Evolutionary conservation across 2,113 vertebrate species (phyloP).

Genomic region (Apaloderma vittatum): DNA sequence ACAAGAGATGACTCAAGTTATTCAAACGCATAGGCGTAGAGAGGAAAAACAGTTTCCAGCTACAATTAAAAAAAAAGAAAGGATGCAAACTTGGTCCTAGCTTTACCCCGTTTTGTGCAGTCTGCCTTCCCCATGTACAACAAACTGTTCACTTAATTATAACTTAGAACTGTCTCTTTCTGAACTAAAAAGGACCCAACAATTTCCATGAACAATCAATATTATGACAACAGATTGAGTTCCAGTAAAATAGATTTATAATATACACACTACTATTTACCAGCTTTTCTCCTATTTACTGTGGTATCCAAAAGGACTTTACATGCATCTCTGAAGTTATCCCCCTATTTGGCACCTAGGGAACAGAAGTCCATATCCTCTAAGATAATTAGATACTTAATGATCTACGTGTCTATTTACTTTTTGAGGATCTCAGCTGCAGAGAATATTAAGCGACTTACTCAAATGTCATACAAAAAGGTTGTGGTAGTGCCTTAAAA

Average conservation of each 20-base stretch:
- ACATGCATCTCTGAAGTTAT: constrained; percentile 19
- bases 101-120: neutral
- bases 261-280: constrained; percentile 19
- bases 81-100: neutral
- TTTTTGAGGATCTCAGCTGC: constrained; percentile 60
- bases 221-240: neutral
- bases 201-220: neutral
- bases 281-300: constrained; percentile 53
- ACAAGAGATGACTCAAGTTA: neutral
- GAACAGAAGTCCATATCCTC: constrained; percentile 69
- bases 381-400: constrained; percentile 76
- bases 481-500: constrained; percentile 9
- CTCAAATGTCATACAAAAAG: constrained; percentile 67
- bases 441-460: constrained; percentile 63
- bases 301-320: constrained; percentile 37
- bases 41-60: neutral
- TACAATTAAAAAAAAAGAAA: neutral
- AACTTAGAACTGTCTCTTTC: neutral
- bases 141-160: neutral
- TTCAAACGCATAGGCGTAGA: neutral
- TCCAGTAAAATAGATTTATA: constrained; percentile 38
- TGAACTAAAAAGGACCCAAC: neutral
- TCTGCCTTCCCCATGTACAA: neutral
- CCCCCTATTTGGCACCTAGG: constrained; percentile 53
- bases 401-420: constrained; percentile 74